Conservation (phyloP, 2,888 invertebrate species). For the Acrobasis suavella region DNA sequence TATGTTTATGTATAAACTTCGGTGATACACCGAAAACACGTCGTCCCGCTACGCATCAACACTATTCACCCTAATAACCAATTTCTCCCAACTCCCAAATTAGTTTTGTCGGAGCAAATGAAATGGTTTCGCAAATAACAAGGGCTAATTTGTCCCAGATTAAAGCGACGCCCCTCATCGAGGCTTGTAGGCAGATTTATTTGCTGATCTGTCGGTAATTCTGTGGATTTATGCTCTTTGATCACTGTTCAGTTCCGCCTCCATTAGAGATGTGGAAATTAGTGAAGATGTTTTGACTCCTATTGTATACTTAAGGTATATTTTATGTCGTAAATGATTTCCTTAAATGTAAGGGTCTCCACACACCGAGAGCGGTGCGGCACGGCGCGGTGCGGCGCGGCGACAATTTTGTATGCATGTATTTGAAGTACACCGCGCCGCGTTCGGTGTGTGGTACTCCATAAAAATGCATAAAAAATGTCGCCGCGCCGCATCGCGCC, state of each 20-base stretch:
- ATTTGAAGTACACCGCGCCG: too few relatives aligned
- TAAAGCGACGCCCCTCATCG: constrained; percentile 17
- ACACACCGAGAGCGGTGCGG: too few relatives aligned
- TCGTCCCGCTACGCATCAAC: background rate
- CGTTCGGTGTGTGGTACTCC: too few relatives aligned
- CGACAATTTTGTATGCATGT: too few relatives aligned
- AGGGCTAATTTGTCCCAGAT: constrained; percentile 23
- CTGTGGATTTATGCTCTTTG: constrained; percentile 18
- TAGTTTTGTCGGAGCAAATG: constrained; percentile 22
- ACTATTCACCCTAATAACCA: constrained; percentile 10
- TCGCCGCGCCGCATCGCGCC: too few relatives aligned
- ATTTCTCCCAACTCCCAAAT: constrained; percentile 19
- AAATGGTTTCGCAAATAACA: constrained; percentile 25
- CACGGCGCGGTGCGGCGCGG: too few relatives aligned
- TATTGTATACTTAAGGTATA: too few relatives aligned
- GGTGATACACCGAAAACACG: background rate
- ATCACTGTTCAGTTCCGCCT: background rate
- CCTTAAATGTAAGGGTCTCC: too few relatives aligned
- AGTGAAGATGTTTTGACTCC: background rate
- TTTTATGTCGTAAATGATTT: too few relatives aligned
- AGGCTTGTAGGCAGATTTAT: constrained; percentile 7
- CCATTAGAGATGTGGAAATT: background rate
- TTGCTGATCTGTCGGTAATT: constrained; percentile 7
- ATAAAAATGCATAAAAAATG: too few relatives aligned
- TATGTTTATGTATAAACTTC: too few relatives aligned